phyloP scores from a whole-genome alignment of 2,888 invertebrate species.

The Pomacea canaliculata region DNA sequence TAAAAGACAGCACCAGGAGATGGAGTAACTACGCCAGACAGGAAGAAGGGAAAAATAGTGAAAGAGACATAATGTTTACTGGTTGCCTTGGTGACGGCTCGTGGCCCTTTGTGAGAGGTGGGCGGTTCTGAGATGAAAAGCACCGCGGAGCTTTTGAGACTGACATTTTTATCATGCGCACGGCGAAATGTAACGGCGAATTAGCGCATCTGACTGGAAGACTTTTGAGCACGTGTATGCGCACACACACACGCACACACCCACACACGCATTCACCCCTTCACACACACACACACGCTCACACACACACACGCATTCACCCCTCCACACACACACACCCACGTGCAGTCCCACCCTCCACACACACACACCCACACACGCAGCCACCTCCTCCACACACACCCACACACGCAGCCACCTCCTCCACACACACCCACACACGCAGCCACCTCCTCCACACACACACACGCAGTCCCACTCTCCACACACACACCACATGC shows the following conservation, averaged over 20 bases:
- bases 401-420: not conserved
- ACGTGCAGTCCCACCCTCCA: too few relatives aligned
- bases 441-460: not conserved
- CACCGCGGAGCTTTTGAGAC: too few relatives aligned
- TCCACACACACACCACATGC: not conserved
- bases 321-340: too few relatives aligned
- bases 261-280: not conserved
- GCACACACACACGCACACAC: slow-evolving; percentile 11
- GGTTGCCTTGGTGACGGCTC: slow-evolving; percentile 3
- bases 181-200: too few relatives aligned
- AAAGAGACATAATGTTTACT: slow-evolving; percentile 8
- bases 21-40: too few relatives aligned
- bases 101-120: slow-evolving; percentile 4
- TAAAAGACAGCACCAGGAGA: too few relatives aligned
- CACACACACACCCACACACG: slow-evolving; percentile 5
- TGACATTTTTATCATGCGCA: too few relatives aligned
- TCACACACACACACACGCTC: not conserved
- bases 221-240: not conserved
- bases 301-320: not conserved
- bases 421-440: slow-evolving; percentile 6
- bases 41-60: not conserved
- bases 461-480: not conserved
- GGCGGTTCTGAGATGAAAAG: not conserved
- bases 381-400: not conserved
- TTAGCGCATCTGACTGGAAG: too few relatives aligned